Conservation (phyloP, 64 coral and sea anemone species). For the Montipora foliosa region DNA sequence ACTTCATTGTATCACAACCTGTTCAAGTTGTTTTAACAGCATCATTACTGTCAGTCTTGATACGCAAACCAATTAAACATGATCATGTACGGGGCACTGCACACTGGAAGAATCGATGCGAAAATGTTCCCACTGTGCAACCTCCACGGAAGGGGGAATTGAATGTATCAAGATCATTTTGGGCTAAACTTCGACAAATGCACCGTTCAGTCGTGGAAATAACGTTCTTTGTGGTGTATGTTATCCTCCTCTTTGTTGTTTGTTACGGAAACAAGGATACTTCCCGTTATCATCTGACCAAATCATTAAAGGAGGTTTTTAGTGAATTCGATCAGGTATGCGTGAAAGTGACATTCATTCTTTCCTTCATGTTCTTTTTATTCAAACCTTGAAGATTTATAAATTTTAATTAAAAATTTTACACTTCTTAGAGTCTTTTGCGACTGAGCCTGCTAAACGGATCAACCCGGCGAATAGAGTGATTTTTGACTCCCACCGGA, state of each 20-base stretch:
- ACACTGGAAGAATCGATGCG: neutral
- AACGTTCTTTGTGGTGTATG: conserved; percentile 58
- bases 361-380: no score
- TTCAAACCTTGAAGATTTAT: no score
- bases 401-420: no score
- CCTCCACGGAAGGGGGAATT: conserved; percentile 11
- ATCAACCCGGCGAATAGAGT: no score
- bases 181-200: conserved; percentile 50
- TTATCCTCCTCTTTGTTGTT: conserved; percentile 68
- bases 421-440: no score
- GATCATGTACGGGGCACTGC: conserved; percentile 26
- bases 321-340: conserved; percentile 68
- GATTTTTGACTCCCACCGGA: no score
- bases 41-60: conserved; percentile 28
- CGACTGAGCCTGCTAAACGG: no score
- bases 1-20: conserved; percentile 62
- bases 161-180: conserved; percentile 13
- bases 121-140: neutral
- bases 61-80: conserved; percentile 33
- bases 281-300: conserved; percentile 65
- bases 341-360: no score
- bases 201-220: conserved; percentile 55
- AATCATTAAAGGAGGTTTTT: conserved; percentile 47
- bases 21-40: conserved; percentile 68
- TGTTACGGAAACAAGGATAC: conserved; percentile 78